Evolutionary conservation across 2,888 invertebrate species (phyloP).

Genomic region (Brenthis hecate): DNA sequence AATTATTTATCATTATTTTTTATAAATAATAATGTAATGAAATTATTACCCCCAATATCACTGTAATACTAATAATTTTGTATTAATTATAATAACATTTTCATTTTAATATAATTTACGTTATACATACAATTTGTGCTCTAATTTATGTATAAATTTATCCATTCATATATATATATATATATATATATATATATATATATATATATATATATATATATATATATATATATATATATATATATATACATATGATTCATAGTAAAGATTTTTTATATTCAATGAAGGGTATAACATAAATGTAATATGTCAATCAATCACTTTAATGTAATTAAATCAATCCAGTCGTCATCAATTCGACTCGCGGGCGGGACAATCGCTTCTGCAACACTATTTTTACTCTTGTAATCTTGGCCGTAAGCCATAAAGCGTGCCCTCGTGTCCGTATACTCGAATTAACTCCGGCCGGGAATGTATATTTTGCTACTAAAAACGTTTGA

Average conservation of each 20-base stretch:
- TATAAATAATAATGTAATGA: no score
- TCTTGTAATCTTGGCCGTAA: constrained; percentile 64
- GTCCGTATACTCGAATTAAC: constrained; percentile 85
- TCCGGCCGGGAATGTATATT: constrained; percentile 74
- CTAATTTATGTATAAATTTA: no score
- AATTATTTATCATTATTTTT: no score
- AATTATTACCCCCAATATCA: no score
- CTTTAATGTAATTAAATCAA: constrained; percentile 55
- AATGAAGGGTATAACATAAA: not conserved
- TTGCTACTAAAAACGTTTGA: constrained; percentile 58
- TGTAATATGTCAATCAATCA: constrained; percentile 38
- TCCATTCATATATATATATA: not conserved
- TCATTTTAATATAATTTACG: no score
- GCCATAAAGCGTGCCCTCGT: constrained; percentile 81
- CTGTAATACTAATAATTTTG: no score
- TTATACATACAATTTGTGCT: no score
- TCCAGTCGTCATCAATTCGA: constrained; percentile 62
- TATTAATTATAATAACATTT: no score
- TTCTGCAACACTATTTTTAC: constrained; percentile 78
- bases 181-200: no score
- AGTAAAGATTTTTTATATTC: not conserved
- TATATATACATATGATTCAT: not conserved
- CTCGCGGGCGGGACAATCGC: constrained; percentile 70
- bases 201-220: no score
- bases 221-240: no score